Evolutionary conservation across 2,797 vertebrate species (phyloP).

Genomic region (Arrhamphus sclerolepis): DNA sequence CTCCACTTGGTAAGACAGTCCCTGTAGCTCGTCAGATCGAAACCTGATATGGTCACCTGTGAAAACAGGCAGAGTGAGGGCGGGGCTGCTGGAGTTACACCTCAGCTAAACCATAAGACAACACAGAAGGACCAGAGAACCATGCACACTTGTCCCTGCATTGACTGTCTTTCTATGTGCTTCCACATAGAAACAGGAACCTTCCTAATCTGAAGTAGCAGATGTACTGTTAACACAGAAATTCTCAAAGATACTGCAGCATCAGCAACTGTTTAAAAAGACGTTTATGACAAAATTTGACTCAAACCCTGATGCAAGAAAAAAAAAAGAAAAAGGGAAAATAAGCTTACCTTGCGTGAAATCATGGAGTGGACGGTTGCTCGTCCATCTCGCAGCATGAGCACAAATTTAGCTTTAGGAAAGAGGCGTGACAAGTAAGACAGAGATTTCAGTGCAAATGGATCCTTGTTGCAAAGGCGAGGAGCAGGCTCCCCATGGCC

Average conservation of each 20-base stretch:
- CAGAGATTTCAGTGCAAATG: conserved; percentile 92
- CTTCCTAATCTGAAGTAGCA: neutral
- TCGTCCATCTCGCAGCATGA: conserved; percentile 92
- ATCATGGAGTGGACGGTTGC: conserved; percentile 95
- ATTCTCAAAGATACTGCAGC: neutral
- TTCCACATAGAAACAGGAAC: neutral
- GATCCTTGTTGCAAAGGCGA: conserved; percentile 94
- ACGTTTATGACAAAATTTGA: neutral
- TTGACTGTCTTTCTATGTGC: too few species aligned
- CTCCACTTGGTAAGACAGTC: conserved; percentile 97
- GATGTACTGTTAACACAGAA: neutral
- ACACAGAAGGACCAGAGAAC: neutral
- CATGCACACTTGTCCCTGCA: neutral
- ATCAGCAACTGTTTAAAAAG: neutral
- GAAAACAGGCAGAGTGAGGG: neutral
- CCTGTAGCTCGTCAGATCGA: conserved; percentile 92
- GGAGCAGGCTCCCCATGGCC: conserved; percentile 91
- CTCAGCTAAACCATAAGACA: neutral
- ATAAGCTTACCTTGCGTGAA: conserved; percentile 84
- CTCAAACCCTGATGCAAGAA: neutral
- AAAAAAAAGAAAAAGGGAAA: neutral
- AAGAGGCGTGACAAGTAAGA: conserved; percentile 91
- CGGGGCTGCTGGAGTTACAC: too few species aligned
- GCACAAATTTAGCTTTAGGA: conserved; percentile 91
- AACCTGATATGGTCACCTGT: conserved; percentile 91